Conservation (phyloP, 1,140 invertebrate species). For the Macrosteles quadrilineatus region DNA sequence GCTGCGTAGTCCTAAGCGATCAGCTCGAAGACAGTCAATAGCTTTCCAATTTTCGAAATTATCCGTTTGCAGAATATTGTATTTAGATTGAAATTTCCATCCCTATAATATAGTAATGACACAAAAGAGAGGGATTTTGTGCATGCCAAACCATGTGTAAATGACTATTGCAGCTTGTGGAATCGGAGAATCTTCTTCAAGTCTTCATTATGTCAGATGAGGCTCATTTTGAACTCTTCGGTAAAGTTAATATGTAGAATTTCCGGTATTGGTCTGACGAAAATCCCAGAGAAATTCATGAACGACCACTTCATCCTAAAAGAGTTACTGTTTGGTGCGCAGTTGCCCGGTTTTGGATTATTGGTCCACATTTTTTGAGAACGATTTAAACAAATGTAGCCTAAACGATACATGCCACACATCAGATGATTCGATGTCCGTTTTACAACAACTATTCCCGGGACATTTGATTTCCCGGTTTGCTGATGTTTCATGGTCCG, state of each 20-base stretch:
- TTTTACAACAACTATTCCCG: neutral
- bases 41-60: too few species aligned
- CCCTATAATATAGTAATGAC: neutral
- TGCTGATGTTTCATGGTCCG: slow-evolving; percentile 4
- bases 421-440: neutral
- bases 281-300: slow-evolving; percentile 43
- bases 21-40: too few species aligned
- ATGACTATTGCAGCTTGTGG: neutral
- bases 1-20: too few species aligned
- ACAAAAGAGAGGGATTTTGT: neutral
- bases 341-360: slow-evolving; percentile 35
- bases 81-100: neutral
- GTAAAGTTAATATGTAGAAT: slow-evolving; percentile 47
- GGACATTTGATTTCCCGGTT: slow-evolving; percentile 12
- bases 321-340: slow-evolving; percentile 44
- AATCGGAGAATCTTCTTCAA: neutral
- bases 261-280: slow-evolving; percentile 42
- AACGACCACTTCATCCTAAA: slow-evolving; percentile 45
- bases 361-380: slow-evolving; percentile 39
- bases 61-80: neutral
- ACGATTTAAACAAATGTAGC: slow-evolving; percentile 29
- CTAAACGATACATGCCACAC: neutral
- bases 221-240: slow-evolving; percentile 47
- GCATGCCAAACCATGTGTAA: neutral
- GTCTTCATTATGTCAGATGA: slow-evolving; percentile 39